Conservation (phyloP, 2,888 invertebrate species). For the Dione juno region DNA sequence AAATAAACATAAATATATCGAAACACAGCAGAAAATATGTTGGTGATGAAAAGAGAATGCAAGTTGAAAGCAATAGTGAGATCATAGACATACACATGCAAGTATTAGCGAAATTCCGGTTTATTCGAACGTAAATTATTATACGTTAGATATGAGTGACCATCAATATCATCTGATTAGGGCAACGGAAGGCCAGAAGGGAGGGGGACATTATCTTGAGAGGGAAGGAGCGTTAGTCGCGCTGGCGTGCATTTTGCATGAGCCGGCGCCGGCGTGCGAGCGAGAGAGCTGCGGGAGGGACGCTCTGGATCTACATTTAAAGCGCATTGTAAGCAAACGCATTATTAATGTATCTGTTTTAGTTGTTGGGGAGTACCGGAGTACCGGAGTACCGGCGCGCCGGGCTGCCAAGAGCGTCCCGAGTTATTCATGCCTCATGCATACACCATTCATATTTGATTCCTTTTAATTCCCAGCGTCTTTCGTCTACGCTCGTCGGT, state of each 20-base stretch:
- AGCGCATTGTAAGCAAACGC: slow-evolving; percentile 83
- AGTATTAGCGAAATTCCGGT: not conserved
- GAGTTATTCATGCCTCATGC: slow-evolving; percentile 78
- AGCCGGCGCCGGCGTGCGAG: slow-evolving; percentile 60
- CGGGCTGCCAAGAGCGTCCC: slow-evolving; percentile 68
- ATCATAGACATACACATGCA: not conserved
- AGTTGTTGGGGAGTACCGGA: slow-evolving; percentile 73
- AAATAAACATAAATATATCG: too few relatives aligned
- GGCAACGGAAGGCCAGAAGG: slow-evolving; percentile 48
- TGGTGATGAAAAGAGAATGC: too few relatives aligned
- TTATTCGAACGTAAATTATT: slow-evolving; percentile 1
- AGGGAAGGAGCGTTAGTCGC: slow-evolving; percentile 68
- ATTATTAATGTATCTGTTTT: slow-evolving; percentile 83
- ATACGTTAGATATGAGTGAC: slow-evolving; percentile 50
- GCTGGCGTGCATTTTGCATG: slow-evolving; percentile 78
- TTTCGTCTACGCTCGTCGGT: slow-evolving; percentile 62
- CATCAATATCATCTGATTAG: slow-evolving; percentile 58
- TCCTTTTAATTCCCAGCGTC: slow-evolving; percentile 80
- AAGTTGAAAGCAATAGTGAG: not conserved
- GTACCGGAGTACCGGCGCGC: slow-evolving; percentile 65
- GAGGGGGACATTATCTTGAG: slow-evolving; percentile 69
- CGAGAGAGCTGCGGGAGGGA: slow-evolving; percentile 61
- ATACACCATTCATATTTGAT: slow-evolving; percentile 80
- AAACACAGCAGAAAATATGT: too few relatives aligned
- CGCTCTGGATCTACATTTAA: slow-evolving; percentile 80